Evolutionary conservation across 2,113 vertebrate genomes (phyloP), one percentile per base, ranked within the genome.

Genomic region (Salminus brasiliensis): DNA sequence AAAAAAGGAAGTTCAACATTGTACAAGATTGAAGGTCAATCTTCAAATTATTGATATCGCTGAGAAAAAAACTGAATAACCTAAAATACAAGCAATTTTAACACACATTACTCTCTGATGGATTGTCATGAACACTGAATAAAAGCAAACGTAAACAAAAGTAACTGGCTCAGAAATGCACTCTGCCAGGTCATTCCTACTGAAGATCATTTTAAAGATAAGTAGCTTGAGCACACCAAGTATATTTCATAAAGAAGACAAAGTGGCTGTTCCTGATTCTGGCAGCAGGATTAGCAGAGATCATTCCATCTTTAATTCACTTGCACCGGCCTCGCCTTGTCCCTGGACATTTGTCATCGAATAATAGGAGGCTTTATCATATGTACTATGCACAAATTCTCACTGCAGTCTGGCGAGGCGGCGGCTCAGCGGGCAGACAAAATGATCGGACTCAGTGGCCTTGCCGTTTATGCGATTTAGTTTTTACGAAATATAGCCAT

Each of bases 281-380:
- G 52, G 27, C 13, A 5, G 66, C 34, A 41, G 45, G 76, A 72
- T 79, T 39, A 66, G 71, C 25, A 32, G 23, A 29, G 9, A 79
- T 79, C 77, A 49, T 4, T 2, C 21, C 29, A 63, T 62, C 69
- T 79, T 79, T 79, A 52, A 72, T 65, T 53, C 45, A 4, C 21
- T 57, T 25, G 32, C 10, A 57, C 41, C n/a, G 23, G 18, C 21
- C 49, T 29, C n/a, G 23, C 62, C 53, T 78, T 12, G 6, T 29
- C 30, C 55, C 45, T 52, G 57, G 55, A 32, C 16, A 15, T 72
- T 72, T 66, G 30, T 72, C 66, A 53, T 65, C 5, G 8, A 29
- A 53, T 32, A 29, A 53, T n/a, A 72, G 21, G 74, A 47, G n/a
- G 27, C n/a, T 34, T 2, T 62, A 8, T 47, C 7, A 18, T 34